Conservation (phyloP, 2,113 vertebrate genomes). For the Odontophorus gujanensis region DNA sequence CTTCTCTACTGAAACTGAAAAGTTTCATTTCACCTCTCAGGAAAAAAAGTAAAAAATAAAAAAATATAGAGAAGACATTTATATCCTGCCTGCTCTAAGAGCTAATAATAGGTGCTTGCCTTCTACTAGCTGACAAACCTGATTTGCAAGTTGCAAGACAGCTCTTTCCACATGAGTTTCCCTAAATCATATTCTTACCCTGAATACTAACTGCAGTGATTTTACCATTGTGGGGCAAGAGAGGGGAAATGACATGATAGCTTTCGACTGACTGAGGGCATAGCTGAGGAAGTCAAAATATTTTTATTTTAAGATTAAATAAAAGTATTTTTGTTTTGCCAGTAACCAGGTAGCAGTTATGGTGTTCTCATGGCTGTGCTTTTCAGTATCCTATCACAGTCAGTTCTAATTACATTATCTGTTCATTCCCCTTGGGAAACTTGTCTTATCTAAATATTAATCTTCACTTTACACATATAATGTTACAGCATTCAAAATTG, state of each 20-base stretch:
- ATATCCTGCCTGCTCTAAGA: constrained; percentile 43
- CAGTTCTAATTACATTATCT: background rate
- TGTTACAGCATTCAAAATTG: background rate
- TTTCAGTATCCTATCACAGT: background rate
- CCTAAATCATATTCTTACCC: background rate
- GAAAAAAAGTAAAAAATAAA: background rate
- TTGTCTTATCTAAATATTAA: constrained; percentile 10
- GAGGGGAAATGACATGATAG: background rate
- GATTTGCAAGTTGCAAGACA: constrained; percentile 39
- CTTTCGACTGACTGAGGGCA: background rate
- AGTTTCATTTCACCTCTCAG: constrained; percentile 56
- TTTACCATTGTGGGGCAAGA: constrained; percentile 5
- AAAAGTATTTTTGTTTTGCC: background rate
- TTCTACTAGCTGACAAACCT: constrained; percentile 33
- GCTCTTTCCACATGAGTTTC: constrained; percentile 33
- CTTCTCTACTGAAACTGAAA: constrained; percentile 30
- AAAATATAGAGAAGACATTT: constrained; percentile 31
- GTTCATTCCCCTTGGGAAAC: background rate
- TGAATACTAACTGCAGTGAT: background rate
- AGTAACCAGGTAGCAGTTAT: background rate
- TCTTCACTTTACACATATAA: background rate
- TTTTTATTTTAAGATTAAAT: background rate
- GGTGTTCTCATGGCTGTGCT: background rate
- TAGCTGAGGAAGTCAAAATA: background rate
- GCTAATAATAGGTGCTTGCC: constrained; percentile 63